phyloP scores from a whole-genome alignment of 2,797 vertebrate species.

The Melanotaenia maccullochi region DNA sequence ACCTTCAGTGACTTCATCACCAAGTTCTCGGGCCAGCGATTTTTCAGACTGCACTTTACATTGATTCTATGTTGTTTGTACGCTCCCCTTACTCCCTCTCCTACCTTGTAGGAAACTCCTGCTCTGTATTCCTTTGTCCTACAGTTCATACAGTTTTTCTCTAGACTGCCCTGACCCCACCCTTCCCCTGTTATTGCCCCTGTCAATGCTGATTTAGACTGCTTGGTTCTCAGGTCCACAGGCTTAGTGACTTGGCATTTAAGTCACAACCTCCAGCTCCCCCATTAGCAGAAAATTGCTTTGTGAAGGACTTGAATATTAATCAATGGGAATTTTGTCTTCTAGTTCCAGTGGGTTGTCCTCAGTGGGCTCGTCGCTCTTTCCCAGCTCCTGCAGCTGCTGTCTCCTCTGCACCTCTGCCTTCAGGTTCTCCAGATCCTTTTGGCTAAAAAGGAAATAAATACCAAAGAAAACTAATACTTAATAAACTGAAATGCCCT shows the following conservation, averaged over 20 bases:
- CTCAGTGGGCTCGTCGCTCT: conserved; percentile 77
- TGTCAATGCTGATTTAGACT: conserved; percentile 74
- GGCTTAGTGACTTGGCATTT: conserved; percentile 73
- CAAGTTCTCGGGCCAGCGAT: conserved; percentile 43
- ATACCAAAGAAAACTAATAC: neutral
- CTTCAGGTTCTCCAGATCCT: conserved; percentile 97
- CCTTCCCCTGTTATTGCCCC: conserved; percentile 55
- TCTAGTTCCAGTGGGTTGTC: conserved; percentile 78
- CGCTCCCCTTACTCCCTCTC: conserved; percentile 38
- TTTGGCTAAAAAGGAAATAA: conserved; percentile 85
- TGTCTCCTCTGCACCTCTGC: conserved; percentile 96
- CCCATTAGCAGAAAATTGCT: conserved; percentile 62
- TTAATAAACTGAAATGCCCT: neutral
- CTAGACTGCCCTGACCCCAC: conserved; percentile 57
- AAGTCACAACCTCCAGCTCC: conserved; percentile 64
- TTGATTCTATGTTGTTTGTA: conserved; percentile 58
- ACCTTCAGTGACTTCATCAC: conserved; percentile 36
- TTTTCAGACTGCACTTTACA: conserved; percentile 69
- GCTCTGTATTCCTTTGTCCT: conserved; percentile 55
- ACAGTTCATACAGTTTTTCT: conserved; percentile 61
- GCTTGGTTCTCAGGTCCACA: conserved; percentile 73
- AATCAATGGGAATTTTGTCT: conserved; percentile 85
- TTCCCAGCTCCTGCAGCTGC: conserved; percentile 91
- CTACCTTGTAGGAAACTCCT: conserved; percentile 63
- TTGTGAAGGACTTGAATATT: conserved; percentile 57